Percentiles rank a stretch among this genome's conserved stretches.
These are phyloP conservation scores for Pandion haliaetus DNA, from an alignment of 2,113 vertebrate species.

Conservation along the genomic window DNA sequence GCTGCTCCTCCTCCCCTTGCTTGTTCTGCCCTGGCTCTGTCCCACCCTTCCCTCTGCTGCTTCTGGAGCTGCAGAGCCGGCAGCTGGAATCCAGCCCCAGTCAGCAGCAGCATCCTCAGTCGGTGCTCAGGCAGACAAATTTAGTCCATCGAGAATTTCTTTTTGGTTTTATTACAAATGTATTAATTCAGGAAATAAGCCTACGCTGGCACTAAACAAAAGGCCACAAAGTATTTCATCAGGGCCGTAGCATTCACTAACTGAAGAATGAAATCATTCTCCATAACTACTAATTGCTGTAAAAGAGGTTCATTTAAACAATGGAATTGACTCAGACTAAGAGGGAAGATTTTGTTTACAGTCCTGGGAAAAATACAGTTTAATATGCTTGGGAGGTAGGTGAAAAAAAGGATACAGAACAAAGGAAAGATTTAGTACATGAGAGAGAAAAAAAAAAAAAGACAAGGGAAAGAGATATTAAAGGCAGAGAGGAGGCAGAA, in stretches of 20 bases:
- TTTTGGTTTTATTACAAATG: background rate
- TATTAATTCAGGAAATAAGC: background rate
- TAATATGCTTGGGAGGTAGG: background rate
- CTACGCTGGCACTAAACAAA: background rate
- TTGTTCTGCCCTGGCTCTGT: background rate
- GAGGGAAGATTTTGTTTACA: background rate
- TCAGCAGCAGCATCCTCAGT: fast-evolving
- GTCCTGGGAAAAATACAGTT: background rate
- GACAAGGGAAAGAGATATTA: background rate
- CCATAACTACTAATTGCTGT: background rate
- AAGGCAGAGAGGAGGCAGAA: background rate
- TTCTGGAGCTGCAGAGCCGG: background rate
- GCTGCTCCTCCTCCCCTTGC: background rate
- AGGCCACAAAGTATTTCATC: background rate
- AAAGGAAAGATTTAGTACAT: background rate
- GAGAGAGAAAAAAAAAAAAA: no score
- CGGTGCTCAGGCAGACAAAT: fast-evolving
- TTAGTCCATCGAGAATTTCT: background rate
- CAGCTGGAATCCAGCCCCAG: background rate
- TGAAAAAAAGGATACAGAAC: background rate
- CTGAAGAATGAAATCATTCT: background rate
- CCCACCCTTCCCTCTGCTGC: background rate
- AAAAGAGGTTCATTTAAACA: background rate
- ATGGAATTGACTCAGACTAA: background rate
- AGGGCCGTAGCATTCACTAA: background rate